These are phyloP conservation scores for Holothuria scabra DNA, from an alignment of 53 echinoderm and acorn worm genomes.

Conservation along the genomic window DNA sequence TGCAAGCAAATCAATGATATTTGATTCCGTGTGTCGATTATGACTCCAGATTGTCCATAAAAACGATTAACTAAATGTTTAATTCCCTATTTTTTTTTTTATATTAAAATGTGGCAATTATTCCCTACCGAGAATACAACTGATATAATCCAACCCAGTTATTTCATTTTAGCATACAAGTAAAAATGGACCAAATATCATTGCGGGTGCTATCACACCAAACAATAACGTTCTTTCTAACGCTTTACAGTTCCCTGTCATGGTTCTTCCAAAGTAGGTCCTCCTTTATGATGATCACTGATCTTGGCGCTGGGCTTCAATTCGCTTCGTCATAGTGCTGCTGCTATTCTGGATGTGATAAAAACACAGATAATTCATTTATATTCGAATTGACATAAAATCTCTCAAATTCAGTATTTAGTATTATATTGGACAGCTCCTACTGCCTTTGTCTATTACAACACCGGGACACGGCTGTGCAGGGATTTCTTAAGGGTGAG, in stretches of 20 bases:
- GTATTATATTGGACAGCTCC: background rate
- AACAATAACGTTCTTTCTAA: background rate
- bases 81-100: background rate
- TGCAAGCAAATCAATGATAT: background rate
- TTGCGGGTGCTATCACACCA: background rate
- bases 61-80: background rate
- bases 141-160: background rate
- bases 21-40: background rate
- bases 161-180: background rate
- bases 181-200: background rate
- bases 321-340: too few species aligned
- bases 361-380: slow-evolving; percentile 10
- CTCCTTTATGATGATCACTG: background rate
- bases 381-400: background rate
- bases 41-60: slow-evolving; percentile 1
- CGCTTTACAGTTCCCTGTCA: background rate
- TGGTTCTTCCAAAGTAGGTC: background rate
- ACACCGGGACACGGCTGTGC: background rate
- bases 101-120: background rate
- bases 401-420: background rate
- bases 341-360: slow-evolving; percentile 6
- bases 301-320: background rate
- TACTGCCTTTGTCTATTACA: background rate
- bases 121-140: background rate
- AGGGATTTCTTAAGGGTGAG: background rate